Base-by-base conservation (phyloP, 2,113 vertebrate genomes). In the Brachyhypopomus occidentalis region DNA sequence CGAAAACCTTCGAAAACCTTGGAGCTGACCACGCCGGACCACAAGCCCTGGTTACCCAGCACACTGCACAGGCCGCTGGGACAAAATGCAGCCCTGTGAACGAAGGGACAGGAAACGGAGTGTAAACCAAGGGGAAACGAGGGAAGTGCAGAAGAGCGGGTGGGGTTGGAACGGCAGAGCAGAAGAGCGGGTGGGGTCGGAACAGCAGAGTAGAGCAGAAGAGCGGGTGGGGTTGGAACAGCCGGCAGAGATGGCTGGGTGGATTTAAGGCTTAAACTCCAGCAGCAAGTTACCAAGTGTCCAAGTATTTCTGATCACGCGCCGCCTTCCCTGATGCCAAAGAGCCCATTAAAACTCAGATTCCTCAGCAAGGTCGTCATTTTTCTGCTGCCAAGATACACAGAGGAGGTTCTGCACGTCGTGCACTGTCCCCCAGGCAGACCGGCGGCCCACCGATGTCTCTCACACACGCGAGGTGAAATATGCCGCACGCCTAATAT, bases 311-410 rank as follows among this genome's bases (percentile, higher is more conserved):
- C 48, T 74, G 59, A 67, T 84, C 52, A 73, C 82, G 55, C 59
- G 38, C 30, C 62, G 62, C 27, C 77, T 69, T 55, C 38, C 23
- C 59, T 74, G 36, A 71, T 84, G 72, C 70, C 64, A 79, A 73
- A 83, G 55, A 60, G 64, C 45, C 62, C 66, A 85, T 85, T 87
- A 87, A 84, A 85, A 83, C 71, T 27, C 72, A 84, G 78, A 84
- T 85, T 84, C 82, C 71, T 77, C 59, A 79, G 69, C 34, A 64
- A 80, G 63, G 74, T 81, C 70, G 34, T 83, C 60, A 66, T 78
- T 73, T 79, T 36, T 45, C 59, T 19, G 20, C 45, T 64, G 56
- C 78, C 81, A 81, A 81, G 59, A 79, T 73, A 81, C 45, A 86
- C 64, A 78, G 34, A 83, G 75, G 79, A 67, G 48, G 34, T 78